Base-by-base conservation (phyloP, 2,113 vertebrate genomes). In the Chaetodon auriga region DNA sequence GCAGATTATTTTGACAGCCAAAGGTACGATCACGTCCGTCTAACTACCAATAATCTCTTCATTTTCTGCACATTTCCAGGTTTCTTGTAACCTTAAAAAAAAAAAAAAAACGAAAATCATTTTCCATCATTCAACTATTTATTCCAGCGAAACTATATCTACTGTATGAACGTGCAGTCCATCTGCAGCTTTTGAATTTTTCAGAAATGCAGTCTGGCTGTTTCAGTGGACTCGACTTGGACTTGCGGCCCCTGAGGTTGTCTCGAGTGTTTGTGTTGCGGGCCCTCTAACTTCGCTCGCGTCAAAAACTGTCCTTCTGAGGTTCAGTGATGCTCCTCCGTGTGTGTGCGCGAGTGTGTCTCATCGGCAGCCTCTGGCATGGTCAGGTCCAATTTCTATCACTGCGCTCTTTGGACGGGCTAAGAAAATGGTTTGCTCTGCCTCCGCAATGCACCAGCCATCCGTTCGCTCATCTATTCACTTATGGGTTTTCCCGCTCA, bases 351-450 rank as follows among this genome's bases (percentile, higher is more conserved):
- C 12, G 63, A 51, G 75, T 58, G 84, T 63, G 81, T 83, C 82
- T 89, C 75, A 80, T 90, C 80, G 80, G 73, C 81, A 84, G 89
- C 92, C 90, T 69, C 72, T 89, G 91, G 91, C 91, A 48, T 84
- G 87, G 89, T 93, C 92, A 93, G 80, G 85, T 90, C 90, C 53
- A 30, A 92, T 93, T 87, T 91, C 90, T 92, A 86, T 93, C 92
- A 93, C 73, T 8, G 80, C 76, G 13, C 65, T 69, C 76, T 79
- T 81, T 75, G 71, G 78, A 86, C 1, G 45, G n/a, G 35, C 57
- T 73, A 21, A 83, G 75, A 80, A 87, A 82, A 70, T 63, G 62
- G 78, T 73, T 86, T 49, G 48, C 69, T 89, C 74, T 43, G 41
- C 83, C 69, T 57, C 89, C 80, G 86, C 78, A 79, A 68, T 68